phyloP scores from a whole-genome alignment of 2,113 vertebrate species.

The Vulpes vulpes region DNA sequence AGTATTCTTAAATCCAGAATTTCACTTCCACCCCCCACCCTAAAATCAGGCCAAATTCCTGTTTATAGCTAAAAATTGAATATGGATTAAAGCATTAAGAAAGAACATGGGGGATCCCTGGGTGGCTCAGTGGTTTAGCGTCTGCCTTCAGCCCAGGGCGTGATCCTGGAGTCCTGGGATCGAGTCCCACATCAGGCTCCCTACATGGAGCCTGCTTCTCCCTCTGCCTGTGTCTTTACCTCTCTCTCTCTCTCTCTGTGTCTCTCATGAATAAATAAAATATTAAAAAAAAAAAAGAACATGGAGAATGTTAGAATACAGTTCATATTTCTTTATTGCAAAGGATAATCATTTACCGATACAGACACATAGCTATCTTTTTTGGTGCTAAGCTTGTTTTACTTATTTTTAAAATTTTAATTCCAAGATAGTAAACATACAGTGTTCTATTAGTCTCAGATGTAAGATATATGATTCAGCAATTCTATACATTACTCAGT shows the following conservation, averaged over 20 bases:
- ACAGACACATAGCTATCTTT: not conserved
- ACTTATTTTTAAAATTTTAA: not conserved
- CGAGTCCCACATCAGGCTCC: no score
- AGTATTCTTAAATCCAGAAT: constrained; percentile 33
- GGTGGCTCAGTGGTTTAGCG: no score
- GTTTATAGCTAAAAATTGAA: constrained; percentile 1
- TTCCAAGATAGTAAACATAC: not conserved
- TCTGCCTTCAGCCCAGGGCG: no score
- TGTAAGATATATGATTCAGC: not conserved
- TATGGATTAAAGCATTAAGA: not conserved
- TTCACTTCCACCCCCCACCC: not conserved
- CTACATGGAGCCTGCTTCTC: no score
- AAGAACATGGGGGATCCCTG: not conserved
- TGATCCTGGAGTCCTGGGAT: no score
- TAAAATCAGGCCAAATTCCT: constrained; percentile 33
- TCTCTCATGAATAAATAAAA: no score
- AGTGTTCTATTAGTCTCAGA: not conserved
- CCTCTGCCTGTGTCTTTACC: no score
- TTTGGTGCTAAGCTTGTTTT: not conserved
- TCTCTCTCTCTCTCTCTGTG: no score
- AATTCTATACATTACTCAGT: not conserved
- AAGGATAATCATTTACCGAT: constrained; percentile 38
- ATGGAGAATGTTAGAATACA: not conserved
- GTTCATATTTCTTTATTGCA: constrained; percentile 5
- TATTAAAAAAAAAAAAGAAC: not conserved